phyloP scores from a whole-genome alignment of 2,797 vertebrate species.

The Steatocranus sp. region DNA sequence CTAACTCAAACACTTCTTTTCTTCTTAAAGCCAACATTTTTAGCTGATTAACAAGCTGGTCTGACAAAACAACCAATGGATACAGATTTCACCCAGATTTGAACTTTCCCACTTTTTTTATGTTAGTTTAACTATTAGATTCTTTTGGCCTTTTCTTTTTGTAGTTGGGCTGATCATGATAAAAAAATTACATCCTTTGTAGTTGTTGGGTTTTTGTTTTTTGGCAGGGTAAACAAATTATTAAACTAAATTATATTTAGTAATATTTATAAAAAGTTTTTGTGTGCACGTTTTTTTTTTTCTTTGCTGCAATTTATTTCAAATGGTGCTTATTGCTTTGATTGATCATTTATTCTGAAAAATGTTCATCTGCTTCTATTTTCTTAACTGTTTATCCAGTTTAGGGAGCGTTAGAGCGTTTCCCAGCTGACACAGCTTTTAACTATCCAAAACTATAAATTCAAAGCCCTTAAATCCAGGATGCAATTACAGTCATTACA shows the following conservation, averaged over 20 bases:
- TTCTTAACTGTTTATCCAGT: neutral
- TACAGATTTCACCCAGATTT: neutral
- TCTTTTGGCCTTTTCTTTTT: neutral
- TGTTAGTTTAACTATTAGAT: neutral
- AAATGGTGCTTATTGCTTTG: neutral
- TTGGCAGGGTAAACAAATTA: neutral
- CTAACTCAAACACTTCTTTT: neutral
- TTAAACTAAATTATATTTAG: rapidly evolving
- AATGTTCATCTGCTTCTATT: neutral
- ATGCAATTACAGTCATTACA: neutral
- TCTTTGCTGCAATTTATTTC: neutral
- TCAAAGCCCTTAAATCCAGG: neutral
- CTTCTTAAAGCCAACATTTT: neutral
- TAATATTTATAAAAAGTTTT: neutral
- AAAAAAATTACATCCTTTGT: neutral
- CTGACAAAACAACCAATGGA: neutral
- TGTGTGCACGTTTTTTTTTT: neutral
- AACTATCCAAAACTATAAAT: neutral
- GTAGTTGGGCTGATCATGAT: neutral
- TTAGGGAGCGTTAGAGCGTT: neutral
- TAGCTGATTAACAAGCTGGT: neutral
- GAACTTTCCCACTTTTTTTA: neutral
- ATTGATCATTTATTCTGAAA: neutral
- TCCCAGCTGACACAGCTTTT: neutral
- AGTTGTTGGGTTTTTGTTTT: rapidly evolving